A percentile compares a stretch with the other conserved stretches of the same genome.
Evolutionary conservation across 1,140 invertebrate species (phyloP).

Genomic region (honey bee (Apis mellifera)): Amel_HAv3.1 CM009931.2:19025001-19025500

Average conservation of each 20-base stretch:
- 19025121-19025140: constrained; percentile 37
- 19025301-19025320: not conserved
- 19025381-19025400: not conserved
- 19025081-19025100: constrained; percentile 35
- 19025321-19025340: not conserved
- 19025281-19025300: not conserved
- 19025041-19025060: constrained; percentile 31
- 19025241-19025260: constrained; percentile 3
- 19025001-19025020: constrained; percentile 29
- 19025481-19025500: not conserved
- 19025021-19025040: constrained; percentile 5
- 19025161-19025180: constrained; percentile 3
- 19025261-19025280: constrained; percentile 12
- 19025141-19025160: not conserved
- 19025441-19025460: not conserved
- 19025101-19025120: constrained; percentile 22
- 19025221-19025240: constrained; percentile 5
- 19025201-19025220: not conserved
- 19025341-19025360: constrained; percentile 6
- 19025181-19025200: constrained; percentile 1
- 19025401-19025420: constrained; percentile 16
- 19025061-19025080: constrained; percentile 44
- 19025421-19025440: constrained; percentile 16
- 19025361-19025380: not conserved
- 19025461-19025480: not conserved